A percentile compares a stretch with the other conserved stretches of the same genome.
These are phyloP conservation scores for Hippasteria phrygiana DNA, from an alignment of 53 echinoderm and acorn worm genomes.

Conservation along the genomic window DNA sequence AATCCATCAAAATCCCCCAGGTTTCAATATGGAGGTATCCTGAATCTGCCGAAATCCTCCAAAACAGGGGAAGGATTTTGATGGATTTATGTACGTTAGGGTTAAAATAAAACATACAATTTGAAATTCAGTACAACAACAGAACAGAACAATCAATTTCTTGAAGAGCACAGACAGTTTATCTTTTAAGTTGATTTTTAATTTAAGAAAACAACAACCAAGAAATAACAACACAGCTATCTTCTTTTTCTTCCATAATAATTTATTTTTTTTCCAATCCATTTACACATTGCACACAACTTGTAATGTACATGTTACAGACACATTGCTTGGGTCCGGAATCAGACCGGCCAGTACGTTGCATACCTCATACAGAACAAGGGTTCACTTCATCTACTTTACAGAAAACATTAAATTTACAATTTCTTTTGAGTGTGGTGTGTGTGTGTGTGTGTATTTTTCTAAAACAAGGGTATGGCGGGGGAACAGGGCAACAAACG, in stretches of 20 bases:
- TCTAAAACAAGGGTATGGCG: constrained; percentile 47
- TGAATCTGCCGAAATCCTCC: too few species aligned
- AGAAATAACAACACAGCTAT: neutral
- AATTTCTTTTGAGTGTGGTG: constrained; percentile 20
- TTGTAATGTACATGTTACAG: constrained; percentile 69
- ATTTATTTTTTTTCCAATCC: constrained; percentile 75
- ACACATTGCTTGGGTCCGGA: constrained; percentile 56
- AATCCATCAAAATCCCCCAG: too few species aligned
- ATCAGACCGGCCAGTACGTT: constrained; percentile 41
- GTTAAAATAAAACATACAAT: too few species aligned
- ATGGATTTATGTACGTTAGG: too few species aligned
- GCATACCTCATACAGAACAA: constrained; percentile 58
- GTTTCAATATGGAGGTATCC: too few species aligned
- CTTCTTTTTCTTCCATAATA: constrained; percentile 66
- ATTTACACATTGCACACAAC: constrained; percentile 88
- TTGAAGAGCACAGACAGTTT: too few species aligned
- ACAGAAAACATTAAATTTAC: constrained; percentile 58
- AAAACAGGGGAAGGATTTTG: too few species aligned
- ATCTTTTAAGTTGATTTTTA: too few species aligned
- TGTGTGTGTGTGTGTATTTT: neutral
- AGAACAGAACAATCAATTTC: too few species aligned
- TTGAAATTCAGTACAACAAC: too few species aligned
- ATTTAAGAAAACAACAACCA: neutral
- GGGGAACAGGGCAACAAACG: constrained; percentile 22
- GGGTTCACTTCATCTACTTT: constrained; percentile 22